Percentiles rank a stretch among this genome's conserved stretches.
These are phyloP conservation scores for Melitaea athalia DNA, from an alignment of 2,888 invertebrate genomes.

Conservation along the genomic window DNA sequence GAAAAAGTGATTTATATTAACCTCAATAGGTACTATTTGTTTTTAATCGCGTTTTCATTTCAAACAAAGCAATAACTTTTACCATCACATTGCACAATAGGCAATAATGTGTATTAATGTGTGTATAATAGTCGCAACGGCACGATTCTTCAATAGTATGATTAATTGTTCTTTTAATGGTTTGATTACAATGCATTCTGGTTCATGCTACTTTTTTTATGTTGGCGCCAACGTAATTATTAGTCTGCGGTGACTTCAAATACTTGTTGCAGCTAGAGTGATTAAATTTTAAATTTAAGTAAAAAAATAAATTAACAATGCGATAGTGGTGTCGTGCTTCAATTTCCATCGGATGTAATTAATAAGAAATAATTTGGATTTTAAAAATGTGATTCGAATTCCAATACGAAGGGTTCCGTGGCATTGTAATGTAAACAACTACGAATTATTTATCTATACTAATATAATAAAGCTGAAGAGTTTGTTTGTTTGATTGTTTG, in stretches of 20 bases:
- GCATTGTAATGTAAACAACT: no score
- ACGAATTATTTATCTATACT: no score
- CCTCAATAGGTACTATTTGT: not conserved
- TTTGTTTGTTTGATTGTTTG: no score
- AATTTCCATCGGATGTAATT: no score
- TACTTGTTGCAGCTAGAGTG: not conserved
- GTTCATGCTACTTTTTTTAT: conserved; percentile 14
- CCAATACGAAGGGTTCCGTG: no score
- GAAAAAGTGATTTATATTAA: not conserved
- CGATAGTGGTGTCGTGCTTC: no score
- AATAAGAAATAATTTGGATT: no score
- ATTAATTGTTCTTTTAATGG: conserved; percentile 64
- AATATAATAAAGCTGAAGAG: no score
- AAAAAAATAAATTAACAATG: no score
- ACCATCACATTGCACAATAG: conserved; percentile 7
- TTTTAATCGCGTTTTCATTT: not conserved
- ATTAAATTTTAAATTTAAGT: not conserved
- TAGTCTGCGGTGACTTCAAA: conserved; percentile 24
- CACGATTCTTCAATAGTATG: conserved; percentile 46
- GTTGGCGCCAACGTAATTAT: conserved; percentile 25
- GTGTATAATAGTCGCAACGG: conserved; percentile 44
- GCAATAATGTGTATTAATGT: conserved; percentile 3
- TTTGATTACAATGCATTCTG: conserved; percentile 49
- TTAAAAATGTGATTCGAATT: no score
- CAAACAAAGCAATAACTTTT: conserved; percentile 2